Base-by-base conservation (phyloP, 2,888 invertebrate species). In the Petrophora chlorosata region DNA sequence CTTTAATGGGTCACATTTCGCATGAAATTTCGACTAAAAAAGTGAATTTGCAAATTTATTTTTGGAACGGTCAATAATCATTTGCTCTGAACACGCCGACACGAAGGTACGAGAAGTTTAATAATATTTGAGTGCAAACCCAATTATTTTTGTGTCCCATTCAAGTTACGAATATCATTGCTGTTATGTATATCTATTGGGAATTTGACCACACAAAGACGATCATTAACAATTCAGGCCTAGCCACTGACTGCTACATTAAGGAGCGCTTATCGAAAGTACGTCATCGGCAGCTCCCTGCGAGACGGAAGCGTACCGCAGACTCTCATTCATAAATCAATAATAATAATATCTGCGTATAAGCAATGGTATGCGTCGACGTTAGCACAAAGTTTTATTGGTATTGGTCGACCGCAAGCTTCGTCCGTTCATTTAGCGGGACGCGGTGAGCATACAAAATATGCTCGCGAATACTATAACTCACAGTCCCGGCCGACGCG, bases 371-470 rank as follows among this genome's bases (percentile, higher is more conserved):
- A 73, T 70, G 73, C 69, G 61, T 63, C 64, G 73, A 69, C 70
- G 74, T 73, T 68, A 68, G 73, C 30, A 67, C 66, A 68, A 73
- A 70, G 75, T 81, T 82, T 78, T 84, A 85, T 86, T 82, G 79
- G 82, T 82, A 86, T 85, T 85, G 85, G 79, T 65, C 68, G 69
- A 72, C 69, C 70, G 78, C 79, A 72, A 71, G 73, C 79, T 72
- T 69, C 89, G 89, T 89, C 89, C 88, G 89, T 86, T 87, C 85
- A 86, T 88, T 88, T 85, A 77, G 77, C 55, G 71, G 76, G 76
- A 86, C 85, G 88, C 86, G 88, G 79, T 82, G 82, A 79, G 89
- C 85, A 89, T 88, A 89, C 67, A 80, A 80, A n/a, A 87, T 85
- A 76, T 58, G 72, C 51, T 53, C 65, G 82, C 80, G 67, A 82